These are phyloP conservation scores for Cladopsammia gracilis DNA, from an alignment of 64 coral and sea anemone genomes.

Conservation along the genomic window DNA sequence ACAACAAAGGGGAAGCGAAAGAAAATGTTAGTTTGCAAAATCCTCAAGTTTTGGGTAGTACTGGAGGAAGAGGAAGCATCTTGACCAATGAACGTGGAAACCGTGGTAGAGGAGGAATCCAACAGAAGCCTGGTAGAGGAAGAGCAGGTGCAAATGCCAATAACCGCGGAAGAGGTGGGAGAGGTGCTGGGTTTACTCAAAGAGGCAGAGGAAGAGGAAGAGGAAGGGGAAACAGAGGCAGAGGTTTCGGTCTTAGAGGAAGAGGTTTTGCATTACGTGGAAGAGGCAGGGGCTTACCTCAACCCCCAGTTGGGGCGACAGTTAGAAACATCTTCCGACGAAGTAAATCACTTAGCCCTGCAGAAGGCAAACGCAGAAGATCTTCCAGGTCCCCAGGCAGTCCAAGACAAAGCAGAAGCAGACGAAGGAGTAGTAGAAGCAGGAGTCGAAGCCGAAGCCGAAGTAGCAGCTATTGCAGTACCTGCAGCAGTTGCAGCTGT, in stretches of 20 bases:
- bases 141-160: conserved; percentile 6
- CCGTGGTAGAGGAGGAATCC: conserved; percentile 3
- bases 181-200: not conserved
- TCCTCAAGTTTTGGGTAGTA: not conserved
- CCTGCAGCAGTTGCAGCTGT: conserved; percentile 36
- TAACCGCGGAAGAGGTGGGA: conserved; percentile 3
- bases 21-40: not conserved
- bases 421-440: not conserved
- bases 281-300: conserved; percentile 11
- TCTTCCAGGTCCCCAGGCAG: conserved; percentile 31
- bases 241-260: conserved; percentile 1
- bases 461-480: conserved; percentile 45
- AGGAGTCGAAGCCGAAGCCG: conserved; percentile 21
- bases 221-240: not conserved
- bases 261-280: conserved; percentile 8
- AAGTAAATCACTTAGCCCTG: not conserved
- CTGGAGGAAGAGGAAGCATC: not conserved
- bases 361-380: not conserved
- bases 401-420: not conserved
- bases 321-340: conserved; percentile 40
- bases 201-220: conserved; percentile 31
- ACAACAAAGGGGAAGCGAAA: not conserved
- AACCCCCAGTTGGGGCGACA: conserved; percentile 7
- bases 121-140: not conserved
- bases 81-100: not conserved